Evolutionary conservation across 2,113 vertebrate species (phyloP).

Genomic region (Xenus cinereus): DNA sequence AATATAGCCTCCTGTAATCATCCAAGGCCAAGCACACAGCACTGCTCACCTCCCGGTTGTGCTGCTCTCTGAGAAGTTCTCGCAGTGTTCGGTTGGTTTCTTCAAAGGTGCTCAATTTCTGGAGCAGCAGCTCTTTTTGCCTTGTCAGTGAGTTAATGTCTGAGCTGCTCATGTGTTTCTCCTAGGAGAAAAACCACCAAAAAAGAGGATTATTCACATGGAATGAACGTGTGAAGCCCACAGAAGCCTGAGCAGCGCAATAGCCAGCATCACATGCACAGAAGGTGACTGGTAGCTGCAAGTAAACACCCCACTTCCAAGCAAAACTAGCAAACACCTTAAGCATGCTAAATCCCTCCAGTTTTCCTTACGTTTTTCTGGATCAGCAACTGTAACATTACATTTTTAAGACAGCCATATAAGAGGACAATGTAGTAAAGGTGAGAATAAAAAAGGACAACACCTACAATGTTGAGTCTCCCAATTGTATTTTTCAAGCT

Average conservation of each 20-base stretch:
- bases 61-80: slow-evolving; percentile 86
- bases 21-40: background rate
- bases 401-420: background rate
- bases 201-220: background rate
- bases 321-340: background rate
- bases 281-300: background rate
- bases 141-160: slow-evolving; percentile 78
- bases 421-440: background rate
- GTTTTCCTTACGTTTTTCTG: background rate
- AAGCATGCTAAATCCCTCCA: background rate
- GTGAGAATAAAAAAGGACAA: background rate
- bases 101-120: slow-evolving; percentile 89
- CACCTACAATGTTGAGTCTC: slow-evolving; percentile 76
- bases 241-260: background rate
- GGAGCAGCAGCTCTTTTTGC: slow-evolving; percentile 87
- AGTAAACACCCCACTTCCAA: background rate
- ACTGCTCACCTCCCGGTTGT: slow-evolving; percentile 78
- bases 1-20: background rate
- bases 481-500: slow-evolving; percentile 81
- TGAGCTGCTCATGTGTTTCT: slow-evolving; percentile 80
- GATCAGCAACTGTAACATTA: background rate
- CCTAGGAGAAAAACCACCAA: slow-evolving; percentile 46
- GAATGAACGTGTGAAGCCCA: background rate
- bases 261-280: background rate
- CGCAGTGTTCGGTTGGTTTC: slow-evolving; percentile 85